These are phyloP conservation scores for Pteromalus puparum DNA, from an alignment of 1,140 invertebrate genomes.

Conservation along the genomic window DNA sequence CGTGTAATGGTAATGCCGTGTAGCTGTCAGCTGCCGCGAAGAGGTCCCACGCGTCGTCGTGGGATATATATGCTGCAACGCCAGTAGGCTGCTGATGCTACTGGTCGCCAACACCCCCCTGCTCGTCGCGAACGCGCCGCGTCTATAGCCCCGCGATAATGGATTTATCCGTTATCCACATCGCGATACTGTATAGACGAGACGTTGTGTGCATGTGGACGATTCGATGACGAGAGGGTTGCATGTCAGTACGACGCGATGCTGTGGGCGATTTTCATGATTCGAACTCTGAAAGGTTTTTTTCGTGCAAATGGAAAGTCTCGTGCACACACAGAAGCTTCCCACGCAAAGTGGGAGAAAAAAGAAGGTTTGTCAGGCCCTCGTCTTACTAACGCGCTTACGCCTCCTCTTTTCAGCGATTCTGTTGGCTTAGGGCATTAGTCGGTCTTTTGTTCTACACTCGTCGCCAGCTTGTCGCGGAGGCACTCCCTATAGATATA, in stretches of 20 bases:
- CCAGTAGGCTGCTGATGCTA: neutral
- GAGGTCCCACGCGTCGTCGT: constrained; percentile 51
- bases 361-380: too few relatives aligned
- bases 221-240: too few relatives aligned
- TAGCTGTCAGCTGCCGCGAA: constrained; percentile 59
- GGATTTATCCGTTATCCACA: constrained; percentile 58
- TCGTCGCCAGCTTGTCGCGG: neutral
- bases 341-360: too few relatives aligned
- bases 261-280: too few relatives aligned
- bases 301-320: too few relatives aligned
- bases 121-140: neutral
- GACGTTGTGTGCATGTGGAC: too few relatives aligned
- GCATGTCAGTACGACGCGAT: too few relatives aligned
- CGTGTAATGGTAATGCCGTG: constrained; percentile 64
- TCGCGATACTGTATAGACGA: neutral
- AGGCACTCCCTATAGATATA: neutral
- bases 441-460: neutral
- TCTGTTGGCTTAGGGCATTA: constrained; percentile 10
- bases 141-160: constrained; percentile 58
- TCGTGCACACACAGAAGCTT: too few relatives aligned
- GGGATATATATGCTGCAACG: neutral
- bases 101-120: neutral
- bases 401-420: too few relatives aligned
- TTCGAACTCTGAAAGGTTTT: too few relatives aligned
- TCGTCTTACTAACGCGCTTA: too few relatives aligned